Percentiles rank a stretch among this genome's conserved stretches.
phyloP scores from a whole-genome alignment of 2,888 invertebrate species.

The Sturmia bella region DNA sequence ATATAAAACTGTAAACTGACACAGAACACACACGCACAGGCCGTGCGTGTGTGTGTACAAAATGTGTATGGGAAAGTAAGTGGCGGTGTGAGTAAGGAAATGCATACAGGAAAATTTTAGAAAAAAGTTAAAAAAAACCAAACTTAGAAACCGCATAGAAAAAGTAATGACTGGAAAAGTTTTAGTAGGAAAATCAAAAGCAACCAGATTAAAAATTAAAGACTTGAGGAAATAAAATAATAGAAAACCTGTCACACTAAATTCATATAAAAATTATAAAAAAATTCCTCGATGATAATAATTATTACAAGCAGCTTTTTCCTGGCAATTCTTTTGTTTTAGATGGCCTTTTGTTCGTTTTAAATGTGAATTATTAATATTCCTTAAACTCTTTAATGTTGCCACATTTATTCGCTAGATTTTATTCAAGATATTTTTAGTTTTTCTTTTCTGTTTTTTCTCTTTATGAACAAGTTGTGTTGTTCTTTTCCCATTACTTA shows the following conservation, averaged over 20 bases:
- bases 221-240: constrained; percentile 37
- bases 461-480: too few relatives aligned
- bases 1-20: background rate
- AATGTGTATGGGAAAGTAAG: background rate
- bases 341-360: too few relatives aligned
- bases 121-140: constrained; percentile 6
- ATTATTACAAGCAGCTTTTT: too few relatives aligned
- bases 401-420: too few relatives aligned
- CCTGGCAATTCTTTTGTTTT: too few relatives aligned
- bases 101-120: constrained; percentile 30
- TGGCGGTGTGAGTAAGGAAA: constrained; percentile 21
- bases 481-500: background rate
- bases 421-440: too few relatives aligned
- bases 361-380: too few relatives aligned
- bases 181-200: constrained; percentile 16
- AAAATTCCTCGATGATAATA: too few relatives aligned
- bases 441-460: background rate
- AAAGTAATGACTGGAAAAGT: constrained; percentile 52
- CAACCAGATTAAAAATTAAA: constrained; percentile 16
- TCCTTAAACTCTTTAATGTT: too few relatives aligned
- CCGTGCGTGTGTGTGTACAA: background rate
- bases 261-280: too few relatives aligned
- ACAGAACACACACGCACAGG: too few relatives aligned
- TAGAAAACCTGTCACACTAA: too few relatives aligned
- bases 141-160: constrained; percentile 41